Conservation (phyloP, 2,888 invertebrate species). For the Nemoura dubitans region DNA sequence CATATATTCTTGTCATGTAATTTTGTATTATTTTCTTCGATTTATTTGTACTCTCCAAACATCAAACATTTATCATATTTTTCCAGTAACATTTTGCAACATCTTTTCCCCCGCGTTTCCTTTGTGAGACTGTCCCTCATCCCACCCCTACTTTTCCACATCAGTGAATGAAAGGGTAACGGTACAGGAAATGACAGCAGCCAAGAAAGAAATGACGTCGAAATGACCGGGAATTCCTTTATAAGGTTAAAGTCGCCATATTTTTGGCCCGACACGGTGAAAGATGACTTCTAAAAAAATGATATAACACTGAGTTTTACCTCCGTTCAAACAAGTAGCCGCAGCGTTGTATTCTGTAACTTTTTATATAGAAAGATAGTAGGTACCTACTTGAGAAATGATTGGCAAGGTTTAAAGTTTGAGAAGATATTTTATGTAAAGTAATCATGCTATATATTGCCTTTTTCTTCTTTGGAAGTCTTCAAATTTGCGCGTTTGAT, state of each 20-base stretch:
- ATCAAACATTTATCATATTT: neutral
- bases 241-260: neutral
- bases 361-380: neutral
- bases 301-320: too few species aligned
- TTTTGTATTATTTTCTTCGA: neutral
- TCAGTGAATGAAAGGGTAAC: neutral
- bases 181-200: neutral
- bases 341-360: neutral
- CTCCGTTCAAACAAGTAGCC: neutral
- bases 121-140: neutral
- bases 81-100: neutral
- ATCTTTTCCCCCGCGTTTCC: neutral
- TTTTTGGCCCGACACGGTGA: neutral
- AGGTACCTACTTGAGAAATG: neutral
- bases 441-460: neutral
- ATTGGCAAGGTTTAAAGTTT: neutral
- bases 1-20: too few species aligned
- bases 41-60: neutral
- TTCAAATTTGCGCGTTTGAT: neutral
- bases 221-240: slow-evolving; percentile 7
- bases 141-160: neutral
- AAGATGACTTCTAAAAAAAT: neutral
- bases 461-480: neutral
- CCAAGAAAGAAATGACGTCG: neutral
- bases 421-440: neutral